phyloP scores from a whole-genome alignment of 1,140 invertebrate species.

The Laupala kohalensis region DNA sequence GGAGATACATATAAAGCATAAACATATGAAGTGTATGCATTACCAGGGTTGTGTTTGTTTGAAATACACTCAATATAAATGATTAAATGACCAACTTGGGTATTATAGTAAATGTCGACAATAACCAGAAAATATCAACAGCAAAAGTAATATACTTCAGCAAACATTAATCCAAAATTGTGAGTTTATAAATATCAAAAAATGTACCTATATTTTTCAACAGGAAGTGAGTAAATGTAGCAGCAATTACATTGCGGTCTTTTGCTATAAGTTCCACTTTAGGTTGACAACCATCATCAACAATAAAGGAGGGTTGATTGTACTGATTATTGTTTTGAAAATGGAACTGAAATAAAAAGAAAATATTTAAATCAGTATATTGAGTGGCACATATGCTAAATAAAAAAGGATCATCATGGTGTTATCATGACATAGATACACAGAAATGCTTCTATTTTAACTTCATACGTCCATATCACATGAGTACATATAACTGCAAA shows the following conservation, averaged over 20 bases:
- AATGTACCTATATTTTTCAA: constrained; percentile 77
- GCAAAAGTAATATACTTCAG: neutral
- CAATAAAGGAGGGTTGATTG: constrained; percentile 46
- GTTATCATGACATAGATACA: no score
- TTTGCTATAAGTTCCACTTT: constrained; percentile 66
- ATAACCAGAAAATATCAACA: constrained; percentile 7
- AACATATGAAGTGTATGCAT: no score
- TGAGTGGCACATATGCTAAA: no score
- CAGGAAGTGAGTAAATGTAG: constrained; percentile 82
- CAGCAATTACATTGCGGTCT: constrained; percentile 79
- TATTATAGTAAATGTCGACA: neutral
- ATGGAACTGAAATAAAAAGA: constrained; percentile 39
- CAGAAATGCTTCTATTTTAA: no score
- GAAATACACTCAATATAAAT: neutral
- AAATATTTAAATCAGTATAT: no score
- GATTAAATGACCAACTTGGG: neutral
- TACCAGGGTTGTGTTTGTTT: no score
- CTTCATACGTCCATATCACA: no score
- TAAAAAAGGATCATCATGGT: no score
- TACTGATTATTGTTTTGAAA: constrained; percentile 31
- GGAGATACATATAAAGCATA: no score
- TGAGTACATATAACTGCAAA: no score
- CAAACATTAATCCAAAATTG: neutral
- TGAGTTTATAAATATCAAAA: constrained; percentile 3
- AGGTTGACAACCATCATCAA: constrained; percentile 84